Percentiles rank a stretch among this genome's conserved stretches.
Conservation (phyloP, 1,140 invertebrate genomes). For the Lordiphosa clarofinis region DNA sequence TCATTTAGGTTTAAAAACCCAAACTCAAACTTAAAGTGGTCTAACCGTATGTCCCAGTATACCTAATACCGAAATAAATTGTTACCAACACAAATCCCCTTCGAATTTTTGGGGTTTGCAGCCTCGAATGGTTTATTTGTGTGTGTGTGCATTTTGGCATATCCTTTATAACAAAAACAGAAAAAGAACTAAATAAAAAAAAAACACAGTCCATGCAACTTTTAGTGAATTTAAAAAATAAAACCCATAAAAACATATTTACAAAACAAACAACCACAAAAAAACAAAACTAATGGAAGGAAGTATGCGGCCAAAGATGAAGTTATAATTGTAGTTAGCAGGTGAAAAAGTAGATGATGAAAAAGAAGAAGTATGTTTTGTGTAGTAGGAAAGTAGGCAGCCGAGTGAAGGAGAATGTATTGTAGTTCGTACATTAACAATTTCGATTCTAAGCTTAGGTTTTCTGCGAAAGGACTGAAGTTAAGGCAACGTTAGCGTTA, state of each 20-base stretch:
- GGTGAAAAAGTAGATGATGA: conserved; percentile 8
- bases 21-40: too few relatives aligned
- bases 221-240: conserved; percentile 71
- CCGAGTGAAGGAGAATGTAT: conserved; percentile 14
- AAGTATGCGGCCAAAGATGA: conserved; percentile 63
- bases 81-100: too few relatives aligned
- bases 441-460: conserved; percentile 61
- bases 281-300: conserved; percentile 18
- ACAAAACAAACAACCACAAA: conserved; percentile 31
- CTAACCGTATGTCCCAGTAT: too few relatives aligned
- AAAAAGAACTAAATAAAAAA: conserved; percentile 20
- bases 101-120: too few relatives aligned
- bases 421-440: conserved; percentile 3
- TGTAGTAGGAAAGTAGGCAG: conserved; percentile 14
- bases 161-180: conserved; percentile 17
- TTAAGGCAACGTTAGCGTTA: conserved; percentile 77
- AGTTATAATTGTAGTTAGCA: conserved; percentile 65
- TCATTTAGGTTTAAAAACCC: too few relatives aligned
- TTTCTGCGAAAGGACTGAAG: conserved; percentile 78
- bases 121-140: too few relatives aligned
- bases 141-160: too few relatives aligned
- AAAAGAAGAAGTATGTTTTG: conserved; percentile 9
- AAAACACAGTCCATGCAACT: conserved; percentile 68
- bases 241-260: conserved; percentile 58
- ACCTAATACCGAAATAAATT: too few relatives aligned